phyloP scores from a whole-genome alignment of 1,140 invertebrate species.

The Microvelia longipes region DNA sequence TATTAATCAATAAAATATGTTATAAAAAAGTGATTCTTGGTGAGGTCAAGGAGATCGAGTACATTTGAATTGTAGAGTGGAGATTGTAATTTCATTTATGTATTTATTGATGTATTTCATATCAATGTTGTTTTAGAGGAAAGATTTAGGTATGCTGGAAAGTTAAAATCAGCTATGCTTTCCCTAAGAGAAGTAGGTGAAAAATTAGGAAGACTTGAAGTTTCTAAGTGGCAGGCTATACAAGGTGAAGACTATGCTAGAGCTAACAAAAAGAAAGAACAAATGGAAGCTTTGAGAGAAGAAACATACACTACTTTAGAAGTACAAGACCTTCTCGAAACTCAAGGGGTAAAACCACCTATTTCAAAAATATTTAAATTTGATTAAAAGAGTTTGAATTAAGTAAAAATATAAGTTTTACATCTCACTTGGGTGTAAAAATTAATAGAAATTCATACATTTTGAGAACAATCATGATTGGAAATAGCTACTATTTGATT shows the following conservation, averaged over 20 bases:
- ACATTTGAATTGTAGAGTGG: too few relatives aligned
- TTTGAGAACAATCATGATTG: too few relatives aligned
- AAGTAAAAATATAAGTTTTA: background rate
- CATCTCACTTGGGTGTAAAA: background rate
- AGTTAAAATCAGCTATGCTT: conserved; percentile 68
- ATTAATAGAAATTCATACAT: too few relatives aligned
- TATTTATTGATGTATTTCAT: too few relatives aligned
- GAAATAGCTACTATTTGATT: too few relatives aligned
- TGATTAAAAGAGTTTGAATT: background rate
- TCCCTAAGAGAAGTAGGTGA: conserved; percentile 71
- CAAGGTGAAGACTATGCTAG: conserved; percentile 79
- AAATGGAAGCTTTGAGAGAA: conserved; percentile 65
- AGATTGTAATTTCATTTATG: too few relatives aligned
- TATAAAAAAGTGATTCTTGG: too few relatives aligned
- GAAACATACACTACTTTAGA: conserved; percentile 52
- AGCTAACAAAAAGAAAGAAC: conserved; percentile 71
- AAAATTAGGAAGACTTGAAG: conserved; percentile 71
- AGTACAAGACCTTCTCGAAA: conserved; percentile 61
- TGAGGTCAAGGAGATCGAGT: too few relatives aligned
- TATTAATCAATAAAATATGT: too few relatives aligned
- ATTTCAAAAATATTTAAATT: conserved; percentile 6
- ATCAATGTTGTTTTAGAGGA: conserved; percentile 59
- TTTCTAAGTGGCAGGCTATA: conserved; percentile 81
- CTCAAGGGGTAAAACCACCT: conserved; percentile 49
- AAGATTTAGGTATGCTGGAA: conserved; percentile 80